Percentiles rank a stretch among this genome's conserved stretches.
Conservation (phyloP, 2,888 invertebrate species). For the Arenicola marina region DNA sequence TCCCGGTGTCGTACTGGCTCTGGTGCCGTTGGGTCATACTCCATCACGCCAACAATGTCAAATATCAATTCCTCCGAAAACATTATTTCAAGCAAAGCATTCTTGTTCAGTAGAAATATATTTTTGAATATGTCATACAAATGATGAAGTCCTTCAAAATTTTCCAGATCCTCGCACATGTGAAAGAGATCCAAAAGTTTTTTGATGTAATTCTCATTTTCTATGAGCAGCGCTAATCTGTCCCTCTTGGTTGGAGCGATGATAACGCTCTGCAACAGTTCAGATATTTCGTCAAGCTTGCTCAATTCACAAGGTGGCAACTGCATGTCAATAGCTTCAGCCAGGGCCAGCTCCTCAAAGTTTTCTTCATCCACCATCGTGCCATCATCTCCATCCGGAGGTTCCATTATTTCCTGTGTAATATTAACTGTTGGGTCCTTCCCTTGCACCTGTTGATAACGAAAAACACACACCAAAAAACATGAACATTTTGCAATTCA, state of each 20-base stretch:
- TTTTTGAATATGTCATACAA: conserved; percentile 98
- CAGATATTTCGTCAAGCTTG: conserved; percentile 92
- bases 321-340: conserved; percentile 89
- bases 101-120: conserved; percentile 97
- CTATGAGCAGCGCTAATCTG: conserved; percentile 88
- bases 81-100: conserved; percentile 95
- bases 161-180: conserved; percentile 96
- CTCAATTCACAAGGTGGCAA: conserved; percentile 93
- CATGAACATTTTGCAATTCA: background rate
- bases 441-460: conserved; percentile 97
- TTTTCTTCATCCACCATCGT: conserved; percentile 77
- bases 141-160: conserved; percentile 84
- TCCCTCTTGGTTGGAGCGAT: conserved; percentile 90
- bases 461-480: too few relatives aligned
- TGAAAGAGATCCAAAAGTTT: conserved; percentile 87
- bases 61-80: conserved; percentile 94
- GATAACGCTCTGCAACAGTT: conserved; percentile 67
- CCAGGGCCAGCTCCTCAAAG: conserved; percentile 76
- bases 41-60: conserved; percentile 83
- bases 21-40: conserved; percentile 85
- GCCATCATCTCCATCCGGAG: conserved; percentile 45
- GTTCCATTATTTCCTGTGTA: conserved; percentile 72
- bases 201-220: conserved; percentile 92
- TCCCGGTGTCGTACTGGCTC: conserved; percentile 78
- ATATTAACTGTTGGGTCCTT: conserved; percentile 98